A percentile compares a stretch with the other conserved stretches of the same genome.
Conservation (phyloP, 2,797 vertebrate genomes). For the Taenioides sp. region DNA sequence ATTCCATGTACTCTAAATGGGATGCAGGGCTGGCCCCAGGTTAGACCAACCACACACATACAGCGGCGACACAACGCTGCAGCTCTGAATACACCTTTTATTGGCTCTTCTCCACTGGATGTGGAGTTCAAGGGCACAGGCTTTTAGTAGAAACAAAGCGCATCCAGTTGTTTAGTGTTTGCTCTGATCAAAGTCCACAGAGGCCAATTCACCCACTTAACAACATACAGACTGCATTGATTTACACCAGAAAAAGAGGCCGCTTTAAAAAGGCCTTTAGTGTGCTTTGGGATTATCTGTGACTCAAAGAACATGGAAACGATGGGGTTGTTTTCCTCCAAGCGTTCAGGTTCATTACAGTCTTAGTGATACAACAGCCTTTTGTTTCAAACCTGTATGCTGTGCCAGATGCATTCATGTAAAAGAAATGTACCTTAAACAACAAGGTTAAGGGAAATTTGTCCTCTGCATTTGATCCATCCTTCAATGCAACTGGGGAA, state of each 20-base stretch:
- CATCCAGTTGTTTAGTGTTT: conserved; percentile 7
- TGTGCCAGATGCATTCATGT: background rate
- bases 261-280: background rate
- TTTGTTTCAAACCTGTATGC: background rate
- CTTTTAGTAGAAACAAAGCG: conserved; percentile 10
- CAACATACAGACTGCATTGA: conserved; percentile 16
- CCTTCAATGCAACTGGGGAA: too few species aligned
- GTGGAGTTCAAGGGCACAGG: conserved; percentile 27
- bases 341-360: background rate
- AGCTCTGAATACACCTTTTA: conserved; percentile 19
- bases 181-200: conserved; percentile 16
- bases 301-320: background rate
- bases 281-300: background rate
- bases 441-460: too few species aligned
- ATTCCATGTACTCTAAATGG: conserved; percentile 39
- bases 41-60: background rate
- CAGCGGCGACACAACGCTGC: conserved; percentile 14
- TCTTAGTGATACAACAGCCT: background rate
- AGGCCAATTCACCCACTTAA: conserved; percentile 4
- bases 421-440: background rate
- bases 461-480: too few species aligned
- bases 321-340: background rate
- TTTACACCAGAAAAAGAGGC: conserved; percentile 13
- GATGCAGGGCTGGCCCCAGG: conserved; percentile 27
- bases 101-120: conserved; percentile 3